phyloP scores from a whole-genome alignment of 2,797 vertebrate genomes.

The Periophthalmus magnuspinnatus region DNA sequence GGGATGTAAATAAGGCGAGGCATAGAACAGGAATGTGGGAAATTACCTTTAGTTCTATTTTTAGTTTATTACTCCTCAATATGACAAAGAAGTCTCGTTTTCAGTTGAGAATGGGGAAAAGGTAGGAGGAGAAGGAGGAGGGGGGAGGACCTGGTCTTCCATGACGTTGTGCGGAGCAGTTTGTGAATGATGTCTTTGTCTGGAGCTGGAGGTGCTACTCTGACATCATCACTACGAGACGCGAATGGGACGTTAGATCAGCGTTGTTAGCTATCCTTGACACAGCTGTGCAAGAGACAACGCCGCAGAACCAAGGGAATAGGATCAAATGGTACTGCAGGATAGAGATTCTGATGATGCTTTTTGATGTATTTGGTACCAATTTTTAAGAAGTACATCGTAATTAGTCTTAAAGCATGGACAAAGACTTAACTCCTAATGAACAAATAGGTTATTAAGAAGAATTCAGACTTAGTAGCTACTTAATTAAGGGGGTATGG shows the following conservation, averaged over 20 bases:
- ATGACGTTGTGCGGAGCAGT: slow-evolving; percentile 52
- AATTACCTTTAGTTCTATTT: slow-evolving; percentile 54
- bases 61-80: slow-evolving; percentile 41
- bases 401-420: too few relatives aligned
- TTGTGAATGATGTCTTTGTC: slow-evolving; percentile 66
- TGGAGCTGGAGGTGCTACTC: slow-evolving; percentile 40
- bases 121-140: too few relatives aligned
- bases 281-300: slow-evolving; percentile 33
- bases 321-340: neutral
- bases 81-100: slow-evolving; percentile 54
- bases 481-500: too few relatives aligned
- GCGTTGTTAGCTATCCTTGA: slow-evolving; percentile 49
- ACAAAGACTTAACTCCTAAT: too few relatives aligned
- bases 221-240: slow-evolving; percentile 68
- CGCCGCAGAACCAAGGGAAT: neutral
- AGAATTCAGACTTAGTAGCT: too few relatives aligned
- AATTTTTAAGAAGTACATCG: too few relatives aligned
- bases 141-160: slow-evolving; percentile 42
- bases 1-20: slow-evolving; percentile 43
- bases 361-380: too few relatives aligned
- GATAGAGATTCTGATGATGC: too few relatives aligned
- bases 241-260: slow-evolving; percentile 57
- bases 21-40: slow-evolving; percentile 38
- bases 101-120: slow-evolving; percentile 45
- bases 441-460: too few relatives aligned